Evolutionary conservation across 1,140 invertebrate genomes (phyloP), one percentile per base, ranked within the genome.

Genomic region (Colletes gigas): DNA sequence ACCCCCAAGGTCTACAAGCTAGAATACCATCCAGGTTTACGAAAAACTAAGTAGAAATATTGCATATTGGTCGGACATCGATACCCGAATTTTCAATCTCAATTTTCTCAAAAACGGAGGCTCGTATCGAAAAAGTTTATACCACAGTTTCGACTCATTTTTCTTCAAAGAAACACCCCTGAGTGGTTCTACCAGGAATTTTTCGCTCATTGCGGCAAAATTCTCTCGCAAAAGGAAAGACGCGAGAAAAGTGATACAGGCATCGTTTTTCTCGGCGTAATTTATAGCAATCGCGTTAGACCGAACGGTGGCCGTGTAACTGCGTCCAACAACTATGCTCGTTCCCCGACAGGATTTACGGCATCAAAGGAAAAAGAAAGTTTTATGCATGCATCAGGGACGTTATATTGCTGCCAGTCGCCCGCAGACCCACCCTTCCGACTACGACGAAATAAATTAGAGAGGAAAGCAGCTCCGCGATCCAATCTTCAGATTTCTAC

Each of bases 401-500:
- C 39, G 54, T 19, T 44, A 71, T 39, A 44, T 55, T 54, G 39
- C 19, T 15, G 39, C 30, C 12, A 44, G 17, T 17, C 14, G 6
- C 3, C 19, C 39, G n/a, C n/a, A n/a, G 7, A 0, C 4, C 4
- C 5, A 14, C n/a, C 4, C 15, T 30, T 44, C 62, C 0, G 2
- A 3, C 3, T 7, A 4, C 44, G 1, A n/a, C 39, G n/a, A 57
- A 47, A 67, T 57, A 57, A 67, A 67, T 57, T 55, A 76, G 52
- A 30, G 8, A 67, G n/a, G 50, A 39, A 47, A 44, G 21, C n/a
- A 21, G 50, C 5, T 7, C 5, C 9, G 21, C 17, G 47, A 63
- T 65, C 44, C 72, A 17, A 75, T 57, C n/a, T 9, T 76, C 17
- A 5, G 52, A 66, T 67, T 76, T 57, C 63, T 55, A 30, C 73